Conservation (phyloP, 2,888 invertebrate genomes). For the Scelioninae gen. 2 region DNA sequence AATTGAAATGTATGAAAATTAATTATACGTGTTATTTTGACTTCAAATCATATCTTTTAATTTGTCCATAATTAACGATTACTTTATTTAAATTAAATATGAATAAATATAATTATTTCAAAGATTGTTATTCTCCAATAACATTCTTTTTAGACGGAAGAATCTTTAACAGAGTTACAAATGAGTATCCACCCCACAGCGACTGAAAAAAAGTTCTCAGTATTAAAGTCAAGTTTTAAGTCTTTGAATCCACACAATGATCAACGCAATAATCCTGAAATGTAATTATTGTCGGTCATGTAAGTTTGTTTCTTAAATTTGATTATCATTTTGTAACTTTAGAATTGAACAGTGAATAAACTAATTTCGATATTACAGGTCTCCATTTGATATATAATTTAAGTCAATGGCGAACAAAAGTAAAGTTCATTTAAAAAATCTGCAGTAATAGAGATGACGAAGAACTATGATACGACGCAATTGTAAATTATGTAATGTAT, state of each 20-base stretch:
- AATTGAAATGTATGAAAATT: no score
- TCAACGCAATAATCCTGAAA: constrained; percentile 62
- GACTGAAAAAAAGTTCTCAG: constrained; percentile 77
- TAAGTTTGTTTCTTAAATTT: constrained; percentile 22
- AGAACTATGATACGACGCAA: constrained; percentile 36
- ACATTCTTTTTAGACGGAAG: constrained; percentile 82
- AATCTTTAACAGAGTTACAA: constrained; percentile 84
- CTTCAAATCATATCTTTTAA: neutral
- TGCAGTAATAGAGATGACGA: constrained; percentile 11
- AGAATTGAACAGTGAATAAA: neutral
- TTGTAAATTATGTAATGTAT: constrained; percentile 58
- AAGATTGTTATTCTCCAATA: neutral
- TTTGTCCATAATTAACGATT: neutral
- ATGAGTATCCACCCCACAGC: constrained; percentile 79
- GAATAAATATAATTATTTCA: neutral
- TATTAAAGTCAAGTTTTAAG: constrained; percentile 73
- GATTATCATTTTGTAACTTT: neutral
- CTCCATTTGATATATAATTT: constrained; percentile 22
- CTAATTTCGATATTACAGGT: constrained; percentile 2
- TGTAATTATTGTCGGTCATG: constrained; percentile 59
- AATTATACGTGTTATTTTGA: no score
- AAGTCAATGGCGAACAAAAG: constrained; percentile 6
- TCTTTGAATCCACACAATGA: constrained; percentile 67
- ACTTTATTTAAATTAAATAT: neutral
- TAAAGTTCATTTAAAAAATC: constrained; percentile 19